Percentiles rank a stretch among this genome's conserved stretches.
Conservation (phyloP, 2,113 vertebrate genomes). For the Salvator merianae region DNA sequence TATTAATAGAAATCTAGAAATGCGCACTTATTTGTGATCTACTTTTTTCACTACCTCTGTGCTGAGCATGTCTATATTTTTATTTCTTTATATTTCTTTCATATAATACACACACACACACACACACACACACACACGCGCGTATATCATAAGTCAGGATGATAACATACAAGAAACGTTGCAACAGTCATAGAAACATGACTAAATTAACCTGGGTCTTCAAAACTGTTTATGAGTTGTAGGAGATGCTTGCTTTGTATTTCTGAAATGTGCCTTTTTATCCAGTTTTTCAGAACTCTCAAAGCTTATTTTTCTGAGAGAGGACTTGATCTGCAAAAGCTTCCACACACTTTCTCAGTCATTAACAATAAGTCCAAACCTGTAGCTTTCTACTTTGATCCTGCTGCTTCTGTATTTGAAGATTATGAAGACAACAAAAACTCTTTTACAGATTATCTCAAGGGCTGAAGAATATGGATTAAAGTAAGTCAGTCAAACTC, state of each 20-base stretch:
- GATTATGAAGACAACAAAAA: constrained; percentile 73
- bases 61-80: no score
- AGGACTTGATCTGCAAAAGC: constrained; percentile 69
- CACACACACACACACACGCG: no score
- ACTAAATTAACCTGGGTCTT: background rate
- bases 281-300: constrained; percentile 79
- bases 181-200: no score
- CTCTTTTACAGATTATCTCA: constrained; percentile 51
- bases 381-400: constrained; percentile 60
- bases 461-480: constrained; percentile 52
- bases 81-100: no score
- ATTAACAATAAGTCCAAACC: constrained; percentile 62
- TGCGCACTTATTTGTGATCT: background rate
- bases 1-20: background rate
- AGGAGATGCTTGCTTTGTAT: fast-evolving
- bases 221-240: background rate
- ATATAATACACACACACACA: no score
- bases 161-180: no score
- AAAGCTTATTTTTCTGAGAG: constrained; percentile 75
- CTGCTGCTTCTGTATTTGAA: constrained; percentile 69
- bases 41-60: no score
- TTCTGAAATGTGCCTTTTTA: constrained; percentile 36
- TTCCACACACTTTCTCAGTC: constrained; percentile 56
- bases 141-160: no score
- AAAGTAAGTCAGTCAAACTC: constrained; percentile 47